Conservation (phyloP, 2,113 vertebrate species). For the Gnathonemus longibarbis region DNA sequence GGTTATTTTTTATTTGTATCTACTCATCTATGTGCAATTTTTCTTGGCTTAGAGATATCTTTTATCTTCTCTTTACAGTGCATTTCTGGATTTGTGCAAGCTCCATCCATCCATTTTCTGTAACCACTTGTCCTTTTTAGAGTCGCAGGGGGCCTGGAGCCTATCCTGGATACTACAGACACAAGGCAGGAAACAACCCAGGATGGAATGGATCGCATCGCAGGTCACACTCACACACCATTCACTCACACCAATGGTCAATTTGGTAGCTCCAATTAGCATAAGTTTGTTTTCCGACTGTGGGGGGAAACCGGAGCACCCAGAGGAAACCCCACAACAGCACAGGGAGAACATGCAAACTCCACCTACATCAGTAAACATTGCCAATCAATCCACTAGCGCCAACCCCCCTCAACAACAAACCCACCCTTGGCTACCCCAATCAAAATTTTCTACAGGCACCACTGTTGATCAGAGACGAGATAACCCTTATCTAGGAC, state of each 20-base stretch:
- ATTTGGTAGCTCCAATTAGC: background rate
- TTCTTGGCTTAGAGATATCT: background rate
- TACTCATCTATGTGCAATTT: background rate
- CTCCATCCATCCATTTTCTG: background rate
- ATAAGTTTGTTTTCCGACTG: too few relatives aligned
- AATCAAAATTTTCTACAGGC: background rate
- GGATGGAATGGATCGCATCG: background rate
- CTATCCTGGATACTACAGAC: background rate
- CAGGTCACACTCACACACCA: background rate
- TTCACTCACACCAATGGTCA: background rate
- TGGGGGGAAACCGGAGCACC: too few relatives aligned
- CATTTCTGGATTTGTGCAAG: background rate
- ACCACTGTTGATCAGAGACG: background rate
- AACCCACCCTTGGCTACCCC: background rate
- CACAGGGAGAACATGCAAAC: too few relatives aligned
- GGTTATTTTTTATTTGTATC: background rate
- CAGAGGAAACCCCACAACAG: too few relatives aligned
- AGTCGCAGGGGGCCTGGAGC: background rate
- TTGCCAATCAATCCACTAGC: background rate
- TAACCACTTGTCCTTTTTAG: background rate
- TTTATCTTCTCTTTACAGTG: background rate
- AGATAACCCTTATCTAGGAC: slow-evolving; percentile 17
- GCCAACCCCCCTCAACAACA: background rate
- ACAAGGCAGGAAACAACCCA: background rate
- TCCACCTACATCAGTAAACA: background rate